Evolutionary conservation across 2,888 invertebrate species (phyloP), one percentile per base, ranked within the genome.

Genomic region (Cerastis rubricosa): DNA sequence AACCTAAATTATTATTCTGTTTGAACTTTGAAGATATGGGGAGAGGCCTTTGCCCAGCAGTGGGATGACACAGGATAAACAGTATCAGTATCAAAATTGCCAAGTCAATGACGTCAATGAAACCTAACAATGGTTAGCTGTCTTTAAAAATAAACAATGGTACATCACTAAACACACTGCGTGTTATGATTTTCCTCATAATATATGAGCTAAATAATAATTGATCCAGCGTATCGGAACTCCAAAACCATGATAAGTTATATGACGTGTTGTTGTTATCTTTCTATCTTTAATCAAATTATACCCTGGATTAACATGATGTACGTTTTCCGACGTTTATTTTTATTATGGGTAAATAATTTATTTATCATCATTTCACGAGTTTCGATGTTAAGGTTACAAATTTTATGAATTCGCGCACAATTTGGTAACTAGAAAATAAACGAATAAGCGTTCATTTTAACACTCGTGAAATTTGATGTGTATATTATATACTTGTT

Each of bases 231-330:
- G n/a, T 68, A 77, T 71, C 70, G 47, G 14, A 19, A 83, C 70
- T 66, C 54, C 22, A 43, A 61, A 66, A 7, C 35, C 8, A 67
- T 40, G 69, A 84, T 84, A 80, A 80, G 35, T 64, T 25, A 19
- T n/a, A 84, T 80, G 69, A 45, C 54, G 43, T 68, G 64, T 61
- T 54, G 14, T 22, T 51, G 12, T 66, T 83, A 83, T 80, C 69
- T 35, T 35, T 51, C 14, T 71, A 65, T 67, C 4, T 17, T 22
- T 68, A 74, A 85, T 81, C 64, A 81, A 64, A 61, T 85, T 71
- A 82, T 85, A 68, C 25, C 19, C 29, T 35, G 61, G 68, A 81
- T 82, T 85, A 82, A 49, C 29, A n/a, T 68, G 47, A 80, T 68
- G 54, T 8, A 68, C 64, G 40, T 69, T 51, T 74, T 65, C 61